These are phyloP conservation scores for Meloidogyne exigua DNA, from an alignment of 1,140 invertebrate genomes.

Conservation along the genomic window DNA sequence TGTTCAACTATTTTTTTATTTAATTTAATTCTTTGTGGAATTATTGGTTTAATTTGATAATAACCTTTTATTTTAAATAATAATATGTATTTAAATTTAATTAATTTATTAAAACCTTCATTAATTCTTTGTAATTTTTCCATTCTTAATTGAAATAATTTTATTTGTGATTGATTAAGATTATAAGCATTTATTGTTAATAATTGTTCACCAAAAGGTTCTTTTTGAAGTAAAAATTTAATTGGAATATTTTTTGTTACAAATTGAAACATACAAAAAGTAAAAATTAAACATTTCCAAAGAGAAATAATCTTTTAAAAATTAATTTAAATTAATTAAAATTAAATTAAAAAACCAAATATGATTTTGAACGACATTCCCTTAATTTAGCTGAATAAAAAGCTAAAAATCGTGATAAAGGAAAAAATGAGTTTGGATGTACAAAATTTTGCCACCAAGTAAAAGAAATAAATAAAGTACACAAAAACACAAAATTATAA, in stretches of 20 bases:
- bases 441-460: constrained; percentile 64
- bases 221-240: constrained; percentile 48
- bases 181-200: constrained; percentile 59
- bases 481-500: constrained; percentile 43
- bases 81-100: neutral
- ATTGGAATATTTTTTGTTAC: constrained; percentile 18
- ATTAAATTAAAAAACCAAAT: constrained; percentile 20
- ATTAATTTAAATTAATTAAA: neutral
- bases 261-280: constrained; percentile 27
- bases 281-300: constrained; percentile 52
- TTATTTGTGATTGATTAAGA: constrained; percentile 56
- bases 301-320: constrained; percentile 41
- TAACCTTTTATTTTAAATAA: neutral
- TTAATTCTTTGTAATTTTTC: constrained; percentile 46
- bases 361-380: constrained; percentile 58
- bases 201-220: constrained; percentile 61
- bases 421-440: constrained; percentile 55
- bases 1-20: constrained; percentile 14
- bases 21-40: constrained; percentile 2
- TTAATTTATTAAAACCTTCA: constrained; percentile 2
- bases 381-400: constrained; percentile 43
- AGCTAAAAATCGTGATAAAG: constrained; percentile 51
- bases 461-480: constrained; percentile 51
- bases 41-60: neutral
- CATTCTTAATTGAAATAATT: constrained; percentile 54